Evolutionary conservation across 1,140 invertebrate species (phyloP), one percentile per base, ranked within the genome.

Genomic region (Cherax destructor): DNA sequence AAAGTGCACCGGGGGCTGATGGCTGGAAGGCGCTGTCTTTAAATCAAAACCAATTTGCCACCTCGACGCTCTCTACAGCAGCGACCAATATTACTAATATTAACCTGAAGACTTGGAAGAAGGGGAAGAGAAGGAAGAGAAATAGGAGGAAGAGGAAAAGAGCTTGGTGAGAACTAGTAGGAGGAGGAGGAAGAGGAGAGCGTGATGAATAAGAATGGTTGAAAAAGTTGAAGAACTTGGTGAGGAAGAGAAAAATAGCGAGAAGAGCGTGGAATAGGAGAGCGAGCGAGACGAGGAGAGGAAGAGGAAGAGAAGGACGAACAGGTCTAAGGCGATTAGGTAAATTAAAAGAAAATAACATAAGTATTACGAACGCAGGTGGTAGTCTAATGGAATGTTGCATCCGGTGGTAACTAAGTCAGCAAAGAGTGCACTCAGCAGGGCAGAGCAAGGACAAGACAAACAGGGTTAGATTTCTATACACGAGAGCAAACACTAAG

Each of bases 41-140:
- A 83, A 83, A 83, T 83, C 80, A 83, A 65, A 83, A 83, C 80
- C 24, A 83, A 83, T 83, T 83, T 83, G 80, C 80, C 80, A 83
- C 52, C 80, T 83, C 80, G 80, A 24, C n/a, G 80, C 80, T 52
- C 61, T 6, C n/a, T 7, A 0, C 80, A n/a, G 24, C n/a, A 41
- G 80, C 30, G 50, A 56, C 30, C 24, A 83, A 61, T 41, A 41
- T 41, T 41, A 41, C 30, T 41, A 41, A 41, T 41, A 83, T 21
- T 83, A 56, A 83, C 80, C 80, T 41, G 30, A 41, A 41, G 30
- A 41, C 30, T 2, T 41, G 30, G n/a, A 83, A 61, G 24, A 16
- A 81, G 10, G 6, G 11, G 49, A 81, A 81, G 21, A 52, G 41
- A 1, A 4, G 49, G 49, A n/a, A 11, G 76, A 50, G 50, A 56